Percentiles rank a stretch among this genome's conserved stretches.
Evolutionary conservation across 2,113 vertebrate species (phyloP).

Genomic region (human (Homo sapiens)): DNA sequence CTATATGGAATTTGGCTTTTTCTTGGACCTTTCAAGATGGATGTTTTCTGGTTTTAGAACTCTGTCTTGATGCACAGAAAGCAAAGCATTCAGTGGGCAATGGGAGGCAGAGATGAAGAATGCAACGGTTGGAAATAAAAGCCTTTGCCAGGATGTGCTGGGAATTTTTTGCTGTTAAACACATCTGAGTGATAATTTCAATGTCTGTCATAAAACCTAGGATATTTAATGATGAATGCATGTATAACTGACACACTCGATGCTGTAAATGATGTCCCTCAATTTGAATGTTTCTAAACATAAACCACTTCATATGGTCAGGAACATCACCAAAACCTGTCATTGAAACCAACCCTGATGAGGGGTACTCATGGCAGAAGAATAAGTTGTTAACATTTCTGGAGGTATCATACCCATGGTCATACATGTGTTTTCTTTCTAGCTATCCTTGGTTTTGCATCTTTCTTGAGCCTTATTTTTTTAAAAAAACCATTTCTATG

Average conservation of each 20-base stretch:
- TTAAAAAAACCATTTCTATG: slow-evolving; percentile 65
- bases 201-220: neutral
- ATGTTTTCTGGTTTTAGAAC: neutral
- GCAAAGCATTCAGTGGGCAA: neutral
- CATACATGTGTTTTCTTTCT: slow-evolving; percentile 72
- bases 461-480: slow-evolving; percentile 71
- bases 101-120: neutral
- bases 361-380: slow-evolving; percentile 52
- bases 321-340: slow-evolving; percentile 55
- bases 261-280: neutral
- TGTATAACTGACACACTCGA: neutral
- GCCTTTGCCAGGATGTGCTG: fast-evolving
- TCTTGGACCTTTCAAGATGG: neutral
- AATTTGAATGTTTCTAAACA: neutral
- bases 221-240: neutral
- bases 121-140: fast-evolving
- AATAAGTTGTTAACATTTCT: slow-evolving; percentile 54
- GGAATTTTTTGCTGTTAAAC: neutral
- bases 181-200: neutral
- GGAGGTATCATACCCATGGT: slow-evolving; percentile 69
- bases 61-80: neutral
- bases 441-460: slow-evolving; percentile 59
- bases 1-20: neutral
- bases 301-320: slow-evolving; percentile 28
- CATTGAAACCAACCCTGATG: slow-evolving; percentile 9